Evolutionary conservation across 2,888 invertebrate species (phyloP), one percentile per base, ranked within the genome.

Genomic region (Diplazon laetatorius): DNA sequence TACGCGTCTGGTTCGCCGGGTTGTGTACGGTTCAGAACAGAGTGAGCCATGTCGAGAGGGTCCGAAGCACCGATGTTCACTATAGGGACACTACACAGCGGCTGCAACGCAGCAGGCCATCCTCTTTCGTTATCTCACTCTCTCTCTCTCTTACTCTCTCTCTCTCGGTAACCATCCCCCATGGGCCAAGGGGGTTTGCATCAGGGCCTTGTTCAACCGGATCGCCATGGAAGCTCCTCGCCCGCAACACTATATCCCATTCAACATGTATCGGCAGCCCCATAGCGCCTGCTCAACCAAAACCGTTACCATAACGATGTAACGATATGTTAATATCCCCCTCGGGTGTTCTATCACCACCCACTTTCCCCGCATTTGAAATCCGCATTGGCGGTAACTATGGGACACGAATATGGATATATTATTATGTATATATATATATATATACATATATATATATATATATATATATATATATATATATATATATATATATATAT

Each of bases 261-360:
- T 39, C 57, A 39, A 35, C 16, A 42, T 48, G 37, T 16, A 57
- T 35, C 75, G 44, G 46, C 10, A 35, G 65, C 65, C 39, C 39
- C 68, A 59, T 42, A 22, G 35, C 44, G 22, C 71, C 30, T n/a
- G n/a, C n/a, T n/a, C 12, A 42, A 52, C 52, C 12, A 39, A 52
- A 37, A 39, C 30, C 48, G 22, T 52, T n/a, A 66, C 65, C 39
- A 75, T 80, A 83, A 87, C 81, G 82, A 82, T 72, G 83, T 87
- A 88, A 88, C 85, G 87, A 87, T 83, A 85, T 85, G 85, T 84
- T 88, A 87, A 88, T 88, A 88, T 86, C 86, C 87, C n/a, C 85
- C 80, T 5, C 73, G 73, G 86, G 87, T 87, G 82, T 83, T 86
- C 85, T 81, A 87, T 87, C 86, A 85, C 80, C 84, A 80, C 78